Evolutionary conservation across 2,797 vertebrate genomes (phyloP).

Genomic region (Onychomys arenicola): DNA sequence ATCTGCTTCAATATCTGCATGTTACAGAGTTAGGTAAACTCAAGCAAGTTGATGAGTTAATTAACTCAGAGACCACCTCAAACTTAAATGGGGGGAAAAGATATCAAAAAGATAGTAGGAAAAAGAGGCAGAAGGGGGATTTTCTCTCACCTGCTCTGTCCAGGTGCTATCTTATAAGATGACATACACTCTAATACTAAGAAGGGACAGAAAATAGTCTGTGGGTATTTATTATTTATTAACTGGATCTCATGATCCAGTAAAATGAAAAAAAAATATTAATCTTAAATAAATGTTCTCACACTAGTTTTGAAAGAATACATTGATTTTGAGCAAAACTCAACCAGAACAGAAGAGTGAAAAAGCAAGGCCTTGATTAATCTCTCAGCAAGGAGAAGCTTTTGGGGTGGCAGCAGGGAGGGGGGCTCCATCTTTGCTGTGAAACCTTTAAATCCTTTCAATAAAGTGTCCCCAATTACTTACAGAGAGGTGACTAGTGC

Average conservation of each 20-base stretch:
- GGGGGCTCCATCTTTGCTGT: neutral
- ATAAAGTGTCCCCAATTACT: conserved; percentile 29
- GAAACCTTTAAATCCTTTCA: conserved; percentile 61
- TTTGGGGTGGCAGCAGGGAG: neutral
- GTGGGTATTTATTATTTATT: neutral
- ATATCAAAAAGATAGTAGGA: neutral
- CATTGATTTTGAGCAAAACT: conserved; percentile 47
- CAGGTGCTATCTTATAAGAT: neutral
- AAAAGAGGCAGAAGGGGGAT: neutral
- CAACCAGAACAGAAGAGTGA: neutral
- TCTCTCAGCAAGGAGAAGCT: neutral
- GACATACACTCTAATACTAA: conserved; percentile 19
- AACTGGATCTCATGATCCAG: conserved; percentile 11
- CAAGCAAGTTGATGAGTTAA: neutral
- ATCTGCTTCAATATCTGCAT: neutral
- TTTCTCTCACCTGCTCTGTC: conserved; percentile 14
- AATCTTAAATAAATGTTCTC: conserved; percentile 46
- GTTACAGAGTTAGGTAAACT: neutral
- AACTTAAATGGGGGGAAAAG: neutral
- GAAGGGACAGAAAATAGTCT: conserved; percentile 20
- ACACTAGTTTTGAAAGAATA: conserved; percentile 26
- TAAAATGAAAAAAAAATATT: conserved; percentile 7
- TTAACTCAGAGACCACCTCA: conserved; percentile 12
- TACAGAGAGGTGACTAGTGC: conserved; percentile 2
- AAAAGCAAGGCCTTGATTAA: conserved; percentile 49